phyloP scores from a whole-genome alignment of 2,888 invertebrate species.

The Lasioglossum malachurum region DNA sequence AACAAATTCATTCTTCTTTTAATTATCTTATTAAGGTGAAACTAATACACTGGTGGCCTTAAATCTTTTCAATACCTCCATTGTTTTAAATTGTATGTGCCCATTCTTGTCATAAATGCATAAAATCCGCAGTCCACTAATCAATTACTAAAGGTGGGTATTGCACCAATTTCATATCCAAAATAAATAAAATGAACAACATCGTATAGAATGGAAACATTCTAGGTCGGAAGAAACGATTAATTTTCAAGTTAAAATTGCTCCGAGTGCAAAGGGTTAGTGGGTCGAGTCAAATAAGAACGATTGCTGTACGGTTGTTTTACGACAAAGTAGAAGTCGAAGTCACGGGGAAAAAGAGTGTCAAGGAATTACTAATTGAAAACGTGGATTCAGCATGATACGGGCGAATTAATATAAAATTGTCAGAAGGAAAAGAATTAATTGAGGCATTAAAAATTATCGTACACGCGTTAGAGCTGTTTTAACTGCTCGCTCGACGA shows the following conservation, averaged over 20 bases:
- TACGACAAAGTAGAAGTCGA: background rate
- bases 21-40: too few relatives aligned
- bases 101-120: too few relatives aligned
- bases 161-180: too few relatives aligned
- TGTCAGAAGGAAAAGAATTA: conserved; percentile 34
- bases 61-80: too few relatives aligned
- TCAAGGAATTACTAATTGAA: conserved; percentile 27
- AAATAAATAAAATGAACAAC: too few relatives aligned
- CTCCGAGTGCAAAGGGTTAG: background rate
- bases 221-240: too few relatives aligned
- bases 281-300: conserved; percentile 39
- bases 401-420: conserved; percentile 37
- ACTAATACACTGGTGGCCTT: too few relatives aligned
- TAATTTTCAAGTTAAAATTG: background rate
- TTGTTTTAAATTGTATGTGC: too few relatives aligned
- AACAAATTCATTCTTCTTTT: too few relatives aligned
- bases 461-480: conserved; percentile 41
- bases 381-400: conserved; percentile 41
- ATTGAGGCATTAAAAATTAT: conserved; percentile 56
- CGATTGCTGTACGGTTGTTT: background rate
- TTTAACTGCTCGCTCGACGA: conserved; percentile 12
- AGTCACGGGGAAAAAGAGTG: background rate
- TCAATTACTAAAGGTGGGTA: too few relatives aligned
- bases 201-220: too few relatives aligned
- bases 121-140: too few relatives aligned